phyloP scores from a whole-genome alignment of 2,888 invertebrate genomes.

The Schizaphis graminum region DNA sequence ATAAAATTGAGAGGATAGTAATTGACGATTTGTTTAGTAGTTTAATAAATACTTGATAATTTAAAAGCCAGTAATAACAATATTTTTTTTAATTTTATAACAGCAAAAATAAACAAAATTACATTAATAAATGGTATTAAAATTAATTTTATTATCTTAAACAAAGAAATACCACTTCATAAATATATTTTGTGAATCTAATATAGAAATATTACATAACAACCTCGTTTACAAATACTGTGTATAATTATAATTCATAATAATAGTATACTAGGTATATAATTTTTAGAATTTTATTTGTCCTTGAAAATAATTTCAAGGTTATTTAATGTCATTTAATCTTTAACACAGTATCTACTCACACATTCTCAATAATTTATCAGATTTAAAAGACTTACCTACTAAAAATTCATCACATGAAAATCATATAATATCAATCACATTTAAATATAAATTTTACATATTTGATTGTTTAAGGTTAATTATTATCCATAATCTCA shows the following conservation, averaged over 20 bases:
- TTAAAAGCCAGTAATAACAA: not conserved
- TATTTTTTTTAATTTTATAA: not conserved
- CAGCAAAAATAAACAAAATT: not conserved
- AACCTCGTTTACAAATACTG: not conserved
- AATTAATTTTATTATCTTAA: not conserved
- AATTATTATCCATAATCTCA: not conserved
- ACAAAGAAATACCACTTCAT: not conserved
- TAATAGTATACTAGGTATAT: not conserved
- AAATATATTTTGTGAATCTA: not conserved
- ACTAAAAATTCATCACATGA: not conserved
- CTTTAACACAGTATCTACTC: not conserved
- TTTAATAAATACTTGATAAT: not conserved
- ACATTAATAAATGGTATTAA: not conserved
- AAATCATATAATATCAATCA: not conserved
- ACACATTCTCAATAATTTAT: no score
- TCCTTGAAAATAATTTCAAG: conserved; percentile 56
- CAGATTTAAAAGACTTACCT: not conserved
- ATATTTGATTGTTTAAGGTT: not conserved
- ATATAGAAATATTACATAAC: not conserved
- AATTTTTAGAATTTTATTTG: conserved; percentile 7
- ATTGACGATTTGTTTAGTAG: not conserved
- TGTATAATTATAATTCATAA: not conserved
- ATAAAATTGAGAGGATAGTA: not conserved
- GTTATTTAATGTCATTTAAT: not conserved
- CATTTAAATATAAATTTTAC: conserved; percentile 2